A percentile compares a stretch with the other conserved stretches of the same genome.
Evolutionary conservation across 2,888 invertebrate genomes (phyloP).

Genomic region (Hipparchia sbordonii): DNA sequence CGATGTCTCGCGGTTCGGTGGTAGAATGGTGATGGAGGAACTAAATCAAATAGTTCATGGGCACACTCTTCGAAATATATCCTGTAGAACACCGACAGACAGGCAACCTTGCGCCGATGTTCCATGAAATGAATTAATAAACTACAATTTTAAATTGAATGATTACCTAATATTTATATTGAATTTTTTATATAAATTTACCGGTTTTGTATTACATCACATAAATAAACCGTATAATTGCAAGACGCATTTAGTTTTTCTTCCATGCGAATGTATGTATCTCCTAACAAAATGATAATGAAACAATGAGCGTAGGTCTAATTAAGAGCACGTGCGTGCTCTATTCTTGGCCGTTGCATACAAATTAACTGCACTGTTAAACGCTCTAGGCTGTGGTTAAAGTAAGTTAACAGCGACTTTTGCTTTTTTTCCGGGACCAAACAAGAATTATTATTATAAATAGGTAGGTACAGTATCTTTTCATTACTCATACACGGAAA

Average conservation of each 20-base stretch:
- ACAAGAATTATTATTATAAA: no score
- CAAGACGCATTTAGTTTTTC: conserved; percentile 8
- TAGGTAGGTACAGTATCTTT: no score
- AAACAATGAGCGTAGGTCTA: conserved; percentile 72
- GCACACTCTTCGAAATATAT: no score
- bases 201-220: background rate
- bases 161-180: no score
- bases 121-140: no score
- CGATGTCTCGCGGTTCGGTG: no score
- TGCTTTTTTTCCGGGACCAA: background rate
- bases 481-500: no score
- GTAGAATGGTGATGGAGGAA: no score
- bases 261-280: conserved; percentile 24
- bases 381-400: conserved; percentile 1
- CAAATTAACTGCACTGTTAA: conserved; percentile 49
- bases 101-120: no score
- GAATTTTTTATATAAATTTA: background rate
- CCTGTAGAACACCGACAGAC: no score
- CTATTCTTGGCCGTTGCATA: conserved; percentile 69
- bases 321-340: conserved; percentile 71
- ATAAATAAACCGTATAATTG: conserved; percentile 4
- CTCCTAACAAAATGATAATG: conserved; percentile 39
- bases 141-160: no score
- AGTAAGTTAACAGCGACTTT: background rate
- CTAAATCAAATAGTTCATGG: no score